Conservation (phyloP, 1,140 invertebrate species). For the Micrasema longulum region DNA sequence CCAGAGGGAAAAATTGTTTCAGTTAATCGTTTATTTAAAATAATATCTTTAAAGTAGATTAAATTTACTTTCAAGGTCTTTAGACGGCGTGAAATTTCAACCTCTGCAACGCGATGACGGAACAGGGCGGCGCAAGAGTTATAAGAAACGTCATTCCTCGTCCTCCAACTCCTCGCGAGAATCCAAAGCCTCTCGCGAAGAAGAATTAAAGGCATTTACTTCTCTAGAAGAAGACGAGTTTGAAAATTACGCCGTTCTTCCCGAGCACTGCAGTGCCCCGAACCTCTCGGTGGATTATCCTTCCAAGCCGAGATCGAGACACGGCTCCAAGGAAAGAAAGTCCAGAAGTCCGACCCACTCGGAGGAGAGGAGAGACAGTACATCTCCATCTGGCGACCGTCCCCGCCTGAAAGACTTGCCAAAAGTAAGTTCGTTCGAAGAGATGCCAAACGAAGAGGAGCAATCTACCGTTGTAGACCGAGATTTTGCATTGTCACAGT, state of each 20-base stretch:
- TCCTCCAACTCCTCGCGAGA: constrained; percentile 70
- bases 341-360: constrained; percentile 56
- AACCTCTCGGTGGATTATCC: constrained; percentile 61
- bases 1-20: too few species aligned
- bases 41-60: constrained; percentile 22
- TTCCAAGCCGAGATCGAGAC: constrained; percentile 59
- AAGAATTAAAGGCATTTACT: constrained; percentile 72
- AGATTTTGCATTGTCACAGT: constrained; percentile 15
- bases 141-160: constrained; percentile 70
- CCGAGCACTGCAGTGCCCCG: constrained; percentile 61
- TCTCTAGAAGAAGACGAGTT: constrained; percentile 72
- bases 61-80: constrained; percentile 68
- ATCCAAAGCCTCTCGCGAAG: constrained; percentile 68
- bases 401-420: constrained; percentile 58
- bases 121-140: constrained; percentile 68
- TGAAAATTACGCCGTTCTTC: constrained; percentile 55
- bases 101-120: constrained; percentile 70
- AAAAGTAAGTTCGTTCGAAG: constrained; percentile 61
- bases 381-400: constrained; percentile 55
- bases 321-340: constrained; percentile 60
- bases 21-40: neutral
- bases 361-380: constrained; percentile 56
- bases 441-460: constrained; percentile 45
- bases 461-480: neutral
- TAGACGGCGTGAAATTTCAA: constrained; percentile 71